Conservation (phyloP, 2,888 invertebrate genomes). For the Listrodromus nycthemerus region DNA sequence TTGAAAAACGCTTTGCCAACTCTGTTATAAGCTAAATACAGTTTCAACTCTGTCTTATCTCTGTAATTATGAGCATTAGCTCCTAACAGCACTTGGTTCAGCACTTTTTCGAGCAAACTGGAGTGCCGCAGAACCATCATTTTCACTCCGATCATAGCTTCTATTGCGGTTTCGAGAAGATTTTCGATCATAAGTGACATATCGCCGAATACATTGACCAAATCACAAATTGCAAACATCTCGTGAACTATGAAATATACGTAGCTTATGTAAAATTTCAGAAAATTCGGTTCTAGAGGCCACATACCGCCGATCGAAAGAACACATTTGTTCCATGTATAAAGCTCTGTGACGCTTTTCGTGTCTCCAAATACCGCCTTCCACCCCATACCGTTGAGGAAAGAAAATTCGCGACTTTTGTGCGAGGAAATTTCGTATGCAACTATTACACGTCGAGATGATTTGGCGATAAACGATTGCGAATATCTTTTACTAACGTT, state of each 20-base stretch:
- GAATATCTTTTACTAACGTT: background rate
- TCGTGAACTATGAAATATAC: constrained; percentile 31
- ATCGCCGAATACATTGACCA: constrained; percentile 34
- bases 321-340: constrained; percentile 51
- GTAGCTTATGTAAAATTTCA: constrained; percentile 39
- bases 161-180: constrained; percentile 36
- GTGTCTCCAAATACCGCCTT: constrained; percentile 22
- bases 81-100: constrained; percentile 7
- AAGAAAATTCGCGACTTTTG: background rate
- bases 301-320: constrained; percentile 52
- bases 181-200: constrained; percentile 48
- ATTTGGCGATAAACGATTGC: no score
- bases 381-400: background rate
- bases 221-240: constrained; percentile 29
- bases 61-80: constrained; percentile 27
- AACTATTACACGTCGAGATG: background rate
- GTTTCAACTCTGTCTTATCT: constrained; percentile 29
- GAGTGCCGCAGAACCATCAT: constrained; percentile 50
- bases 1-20: constrained; percentile 39
- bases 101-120: constrained; percentile 13
- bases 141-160: constrained; percentile 44
- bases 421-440: background rate
- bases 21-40: constrained; percentile 36
- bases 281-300: constrained; percentile 22
- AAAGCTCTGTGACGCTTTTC: constrained; percentile 25